Base-by-base conservation (phyloP, 2,113 vertebrate genomes). In the Capreolus pygargus region DNA sequence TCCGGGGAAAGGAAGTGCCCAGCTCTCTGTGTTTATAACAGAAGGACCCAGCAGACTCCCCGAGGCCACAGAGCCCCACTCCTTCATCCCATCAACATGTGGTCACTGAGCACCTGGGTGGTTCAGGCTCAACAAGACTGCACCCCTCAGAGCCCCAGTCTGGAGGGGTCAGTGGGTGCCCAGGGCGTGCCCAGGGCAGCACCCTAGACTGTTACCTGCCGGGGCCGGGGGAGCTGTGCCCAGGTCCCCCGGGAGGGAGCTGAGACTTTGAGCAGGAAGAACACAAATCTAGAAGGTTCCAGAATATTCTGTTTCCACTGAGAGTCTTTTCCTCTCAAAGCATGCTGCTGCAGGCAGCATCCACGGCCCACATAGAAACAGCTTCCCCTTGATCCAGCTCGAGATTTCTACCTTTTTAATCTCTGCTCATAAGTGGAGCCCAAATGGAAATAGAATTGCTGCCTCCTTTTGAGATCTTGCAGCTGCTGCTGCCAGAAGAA, bases 31-130 rank as follows among this genome's bases (percentile, higher is more conserved):
- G 21, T 82, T 43, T 81, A 16, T 50, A 36, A 83, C n/a, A 23
- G 7, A 36, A 78, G n/a, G 33, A 30, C 39, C 8, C 0, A 47
- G 50, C 8, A 6, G 76, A 27, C 19, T 33, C 11, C 45, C 30
- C 7, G 11, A 2, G 83, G 28, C 64, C 64, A 15, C 33, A 3
- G 64, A n/a, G 30, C n/a, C n/a, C 17, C 0, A 0, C 1, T 15
- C 78, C 58, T 36, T 39, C n/a, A 43, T 39, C 64, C 61, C 8
- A 10, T 0, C 55, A 27, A 2, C 83, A 47, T 21, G 8, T 10
- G 15, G 30, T 33, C 79, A 21, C 52, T 54, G 19, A 64, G 27
- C 10, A 36, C 5, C 27, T 28, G 1, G 5, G 57, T 2, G 0
- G 30, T 70, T 6, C 27, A 1, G 39, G 16, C 23, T 21, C 28